phyloP scores from a whole-genome alignment of 1,140 invertebrate genomes.

The Eciton burchellii region DNA sequence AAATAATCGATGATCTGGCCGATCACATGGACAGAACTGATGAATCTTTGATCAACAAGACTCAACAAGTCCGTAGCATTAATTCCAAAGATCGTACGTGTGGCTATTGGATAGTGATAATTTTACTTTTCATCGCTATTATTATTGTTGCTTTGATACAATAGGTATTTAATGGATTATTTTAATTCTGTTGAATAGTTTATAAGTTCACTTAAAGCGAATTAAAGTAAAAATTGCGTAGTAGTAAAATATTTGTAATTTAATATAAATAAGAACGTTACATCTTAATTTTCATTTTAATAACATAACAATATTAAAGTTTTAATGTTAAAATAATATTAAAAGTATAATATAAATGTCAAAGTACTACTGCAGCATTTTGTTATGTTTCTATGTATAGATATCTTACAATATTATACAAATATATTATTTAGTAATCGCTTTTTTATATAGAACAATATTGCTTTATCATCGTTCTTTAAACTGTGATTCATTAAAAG shows the following conservation, averaged over 20 bases:
- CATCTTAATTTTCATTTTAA: too few relatives aligned
- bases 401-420: too few relatives aligned
- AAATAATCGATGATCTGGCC: slow-evolving; percentile 92
- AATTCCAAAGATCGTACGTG: slow-evolving; percentile 90
- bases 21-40: slow-evolving; percentile 91
- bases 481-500: slow-evolving; percentile 55
- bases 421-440: slow-evolving; percentile 69
- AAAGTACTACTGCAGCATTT: too few relatives aligned
- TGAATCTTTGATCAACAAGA: slow-evolving; percentile 89
- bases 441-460: slow-evolving; percentile 71
- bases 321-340: too few relatives aligned
- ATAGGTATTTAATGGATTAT: slow-evolving; percentile 23
- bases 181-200: slow-evolving; percentile 17
- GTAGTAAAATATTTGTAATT: slow-evolving; percentile 18
- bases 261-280: slow-evolving; percentile 13
- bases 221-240: not conserved
- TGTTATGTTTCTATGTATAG: too few relatives aligned
- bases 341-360: too few relatives aligned
- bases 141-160: slow-evolving; percentile 70
- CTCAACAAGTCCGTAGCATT: slow-evolving; percentile 88
- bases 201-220: not conserved
- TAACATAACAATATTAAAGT: too few relatives aligned
- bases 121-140: slow-evolving; percentile 87
- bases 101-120: slow-evolving; percentile 90
- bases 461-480: slow-evolving; percentile 63